Conservation (phyloP, 2,113 vertebrate species). For the Lagopus leucura region DNA sequence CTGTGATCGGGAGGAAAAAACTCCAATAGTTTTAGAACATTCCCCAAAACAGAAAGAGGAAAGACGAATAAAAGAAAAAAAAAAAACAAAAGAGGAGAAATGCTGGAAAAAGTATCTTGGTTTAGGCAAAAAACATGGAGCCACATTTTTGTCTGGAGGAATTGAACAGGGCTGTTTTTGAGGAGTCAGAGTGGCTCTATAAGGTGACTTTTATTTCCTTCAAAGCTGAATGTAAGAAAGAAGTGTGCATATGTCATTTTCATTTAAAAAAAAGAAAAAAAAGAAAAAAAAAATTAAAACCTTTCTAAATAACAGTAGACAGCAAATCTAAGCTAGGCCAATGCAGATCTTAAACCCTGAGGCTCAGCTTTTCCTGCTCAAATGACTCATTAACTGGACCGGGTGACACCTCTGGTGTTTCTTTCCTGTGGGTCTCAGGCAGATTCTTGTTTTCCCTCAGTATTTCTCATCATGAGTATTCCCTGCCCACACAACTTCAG, state of each 20-base stretch:
- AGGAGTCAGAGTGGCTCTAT: neutral
- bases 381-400: neutral
- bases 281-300: neutral
- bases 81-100: neutral
- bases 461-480: neutral
- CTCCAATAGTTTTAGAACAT: neutral
- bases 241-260: rapidly evolving
- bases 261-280: neutral
- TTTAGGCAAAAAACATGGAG: neutral
- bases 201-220: neutral
- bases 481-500: neutral
- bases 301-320: neutral
- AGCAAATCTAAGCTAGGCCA: neutral
- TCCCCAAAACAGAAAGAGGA: neutral
- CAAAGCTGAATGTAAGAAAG: neutral
- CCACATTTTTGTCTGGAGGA: neutral
- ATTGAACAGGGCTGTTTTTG: neutral
- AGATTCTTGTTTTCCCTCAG: neutral
- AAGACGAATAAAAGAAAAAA: rapidly evolving
- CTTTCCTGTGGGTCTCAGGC: neutral
- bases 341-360: neutral
- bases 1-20: neutral
- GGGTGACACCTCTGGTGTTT: neutral
- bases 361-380: neutral
- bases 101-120: neutral